Conservation (phyloP, 1,140 invertebrate genomes). For the Proales similis region DNA sequence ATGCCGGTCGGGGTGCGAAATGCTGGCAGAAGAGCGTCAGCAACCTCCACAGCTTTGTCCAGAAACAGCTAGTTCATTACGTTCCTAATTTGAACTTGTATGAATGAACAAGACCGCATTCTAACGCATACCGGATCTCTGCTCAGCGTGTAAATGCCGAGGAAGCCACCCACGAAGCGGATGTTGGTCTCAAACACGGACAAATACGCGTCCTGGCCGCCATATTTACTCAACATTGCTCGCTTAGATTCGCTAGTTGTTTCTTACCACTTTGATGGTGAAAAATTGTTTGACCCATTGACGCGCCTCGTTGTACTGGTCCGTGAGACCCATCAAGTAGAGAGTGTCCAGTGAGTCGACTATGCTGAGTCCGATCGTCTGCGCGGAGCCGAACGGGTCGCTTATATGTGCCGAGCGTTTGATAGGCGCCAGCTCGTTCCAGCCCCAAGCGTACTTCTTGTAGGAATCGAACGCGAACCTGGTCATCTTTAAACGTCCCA, state of each 20-base stretch:
- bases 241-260: too few relatives aligned
- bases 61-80: constrained; percentile 38
- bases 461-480: constrained; percentile 81
- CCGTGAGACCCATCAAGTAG: constrained; percentile 88
- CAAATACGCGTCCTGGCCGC: constrained; percentile 70
- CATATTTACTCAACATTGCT: constrained; percentile 29
- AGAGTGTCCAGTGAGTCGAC: constrained; percentile 93
- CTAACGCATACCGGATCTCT: constrained; percentile 71
- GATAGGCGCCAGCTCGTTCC: constrained; percentile 90
- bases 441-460: constrained; percentile 90
- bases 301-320: constrained; percentile 81
- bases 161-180: constrained; percentile 86
- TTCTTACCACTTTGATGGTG: constrained; percentile 71
- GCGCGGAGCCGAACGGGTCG: constrained; percentile 75
- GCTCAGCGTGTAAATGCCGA: constrained; percentile 84
- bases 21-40: constrained; percentile 85
- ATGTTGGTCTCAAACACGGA: constrained; percentile 98
- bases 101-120: neutral
- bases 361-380: constrained; percentile 83
- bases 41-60: constrained; percentile 80
- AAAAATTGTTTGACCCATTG: constrained; percentile 85
- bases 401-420: constrained; percentile 70
- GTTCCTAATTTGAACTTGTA: too few relatives aligned
- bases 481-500: constrained; percentile 53
- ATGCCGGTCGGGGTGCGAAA: constrained; percentile 97